A percentile compares a stretch with the other conserved stretches of the same genome.
Conservation (phyloP, 2,113 vertebrate genomes). For the Melanostigma gelatinosum region DNA sequence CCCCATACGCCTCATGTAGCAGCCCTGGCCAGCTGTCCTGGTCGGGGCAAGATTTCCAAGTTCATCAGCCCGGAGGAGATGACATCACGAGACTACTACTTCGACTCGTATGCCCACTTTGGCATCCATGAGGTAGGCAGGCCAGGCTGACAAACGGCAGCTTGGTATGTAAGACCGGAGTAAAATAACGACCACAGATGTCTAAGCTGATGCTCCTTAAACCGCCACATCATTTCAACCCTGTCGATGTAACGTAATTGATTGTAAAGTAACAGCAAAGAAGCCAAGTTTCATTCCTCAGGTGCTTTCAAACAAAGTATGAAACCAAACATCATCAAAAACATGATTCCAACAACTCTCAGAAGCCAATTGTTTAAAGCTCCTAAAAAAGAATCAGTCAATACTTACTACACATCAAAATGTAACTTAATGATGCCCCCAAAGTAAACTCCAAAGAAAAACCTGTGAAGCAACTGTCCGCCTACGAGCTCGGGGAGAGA, state of each 20-base stretch:
- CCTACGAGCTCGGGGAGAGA: not conserved
- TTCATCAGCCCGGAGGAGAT: conserved; percentile 96
- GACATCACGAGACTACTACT: conserved; percentile 98
- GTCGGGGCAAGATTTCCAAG: conserved; percentile 93
- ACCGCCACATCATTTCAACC: conserved; percentile 22
- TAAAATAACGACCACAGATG: conserved; percentile 28
- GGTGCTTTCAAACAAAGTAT: not conserved
- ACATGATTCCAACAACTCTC: not conserved
- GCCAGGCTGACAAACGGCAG: not conserved
- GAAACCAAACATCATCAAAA: not conserved
- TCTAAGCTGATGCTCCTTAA: conserved; percentile 4
- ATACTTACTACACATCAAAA: not conserved
- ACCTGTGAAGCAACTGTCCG: not conserved
- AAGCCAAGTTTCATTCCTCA: not conserved
- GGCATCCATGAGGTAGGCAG: conserved; percentile 96
- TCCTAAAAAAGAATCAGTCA: not conserved
- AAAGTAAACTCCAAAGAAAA: not conserved
- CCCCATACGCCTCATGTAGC: conserved; percentile 80
- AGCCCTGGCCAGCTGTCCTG: conserved; percentile 87
- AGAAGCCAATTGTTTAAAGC: not conserved
- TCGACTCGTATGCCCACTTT: conserved; percentile 98
- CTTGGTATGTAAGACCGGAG: conserved; percentile 7
- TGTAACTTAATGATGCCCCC: not conserved
- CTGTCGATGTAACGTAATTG: not conserved
- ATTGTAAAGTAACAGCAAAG: too few relatives aligned